phyloP scores from a whole-genome alignment of 2,113 vertebrate species.

The Nipponia nippon region DNA sequence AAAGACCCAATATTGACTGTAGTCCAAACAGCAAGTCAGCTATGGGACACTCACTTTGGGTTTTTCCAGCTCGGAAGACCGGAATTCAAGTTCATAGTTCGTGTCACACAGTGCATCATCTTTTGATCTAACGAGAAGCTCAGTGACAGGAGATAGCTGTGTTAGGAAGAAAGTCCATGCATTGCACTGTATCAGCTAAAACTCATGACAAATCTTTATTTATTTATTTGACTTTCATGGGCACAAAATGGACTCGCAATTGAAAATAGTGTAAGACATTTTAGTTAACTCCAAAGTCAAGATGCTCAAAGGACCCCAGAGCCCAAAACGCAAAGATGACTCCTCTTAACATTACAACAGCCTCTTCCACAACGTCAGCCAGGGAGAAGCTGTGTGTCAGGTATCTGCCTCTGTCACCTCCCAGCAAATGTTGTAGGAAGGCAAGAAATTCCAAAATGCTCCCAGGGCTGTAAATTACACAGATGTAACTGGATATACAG shows the following conservation, averaged over 20 bases:
- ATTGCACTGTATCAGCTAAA: background rate
- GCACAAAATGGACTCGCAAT: background rate
- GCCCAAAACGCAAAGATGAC: background rate
- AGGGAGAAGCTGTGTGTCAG: background rate
- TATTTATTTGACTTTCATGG: background rate
- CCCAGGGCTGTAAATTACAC: slow-evolving; percentile 2
- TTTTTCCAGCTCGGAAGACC: background rate
- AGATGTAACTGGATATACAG: background rate
- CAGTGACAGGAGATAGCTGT: background rate
- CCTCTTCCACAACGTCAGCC: background rate
- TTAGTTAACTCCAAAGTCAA: background rate
- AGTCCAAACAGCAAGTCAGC: background rate
- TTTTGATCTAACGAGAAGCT: background rate
- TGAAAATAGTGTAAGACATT: background rate
- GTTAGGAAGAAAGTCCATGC: background rate
- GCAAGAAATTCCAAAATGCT: slow-evolving; percentile 24
- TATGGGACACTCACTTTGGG: background rate
- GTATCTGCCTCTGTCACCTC: background rate
- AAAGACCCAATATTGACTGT: background rate
- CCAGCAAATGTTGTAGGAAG: background rate
- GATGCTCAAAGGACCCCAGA: background rate
- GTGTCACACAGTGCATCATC: background rate
- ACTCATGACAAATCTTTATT: background rate
- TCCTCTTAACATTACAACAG: background rate
- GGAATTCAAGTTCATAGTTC: background rate